Percentiles rank a stretch among this genome's conserved stretches.
Conservation (phyloP, 1,140 invertebrate species). For the Matsumurasca onukii region DNA sequence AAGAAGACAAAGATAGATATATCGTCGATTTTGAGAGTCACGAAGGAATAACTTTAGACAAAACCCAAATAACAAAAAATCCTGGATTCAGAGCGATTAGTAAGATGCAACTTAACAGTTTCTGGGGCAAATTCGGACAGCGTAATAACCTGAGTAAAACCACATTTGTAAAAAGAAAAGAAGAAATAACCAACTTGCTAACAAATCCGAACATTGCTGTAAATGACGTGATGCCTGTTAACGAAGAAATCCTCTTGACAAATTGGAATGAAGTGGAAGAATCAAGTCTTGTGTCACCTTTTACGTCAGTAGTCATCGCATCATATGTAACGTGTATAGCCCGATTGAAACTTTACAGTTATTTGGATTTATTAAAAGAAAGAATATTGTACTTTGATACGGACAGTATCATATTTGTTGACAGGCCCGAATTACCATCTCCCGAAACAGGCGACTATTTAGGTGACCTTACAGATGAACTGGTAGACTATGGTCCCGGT, state of each 20-base stretch:
- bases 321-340: conserved; percentile 48
- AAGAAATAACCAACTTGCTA: neutral
- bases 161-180: conserved; percentile 37
- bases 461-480: conserved; percentile 46
- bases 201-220: neutral
- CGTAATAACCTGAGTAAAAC: conserved; percentile 42
- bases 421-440: conserved; percentile 8
- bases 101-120: conserved; percentile 46
- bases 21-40: conserved; percentile 44
- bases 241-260: neutral
- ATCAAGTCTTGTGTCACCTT: no score
- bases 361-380: conserved; percentile 44
- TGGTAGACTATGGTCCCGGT: conserved; percentile 41
- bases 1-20: conserved; percentile 43
- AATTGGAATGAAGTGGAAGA: neutral
- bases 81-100: conserved; percentile 43
- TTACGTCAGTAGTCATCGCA: conserved; percentile 47
- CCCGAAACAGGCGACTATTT: conserved; percentile 30
- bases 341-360: conserved; percentile 47
- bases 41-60: conserved; percentile 47
- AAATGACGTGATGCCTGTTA: neutral
- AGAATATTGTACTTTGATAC: conserved; percentile 48
- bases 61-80: conserved; percentile 45
- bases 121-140: conserved; percentile 47
- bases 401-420: conserved; percentile 39